Evolutionary conservation across 2,888 invertebrate genomes (phyloP).

Genomic region (Steromphala cineraria): DNA sequence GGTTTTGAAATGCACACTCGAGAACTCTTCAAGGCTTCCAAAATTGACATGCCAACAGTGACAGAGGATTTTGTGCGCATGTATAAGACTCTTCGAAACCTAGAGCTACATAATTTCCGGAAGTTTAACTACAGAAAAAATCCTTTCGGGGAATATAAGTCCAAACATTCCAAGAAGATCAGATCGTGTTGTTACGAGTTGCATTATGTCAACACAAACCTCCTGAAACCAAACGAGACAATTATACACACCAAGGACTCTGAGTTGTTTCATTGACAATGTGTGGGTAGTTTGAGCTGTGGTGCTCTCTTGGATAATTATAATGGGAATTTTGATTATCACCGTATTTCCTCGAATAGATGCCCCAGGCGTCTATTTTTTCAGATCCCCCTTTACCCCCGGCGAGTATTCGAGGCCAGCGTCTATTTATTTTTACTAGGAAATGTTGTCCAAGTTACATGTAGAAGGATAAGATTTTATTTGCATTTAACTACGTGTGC

Average conservation of each 20-base stretch:
- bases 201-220: conserved; percentile 63
- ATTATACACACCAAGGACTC: conserved; percentile 31
- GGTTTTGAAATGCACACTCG: conserved; percentile 64
- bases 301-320: too few relatives aligned
- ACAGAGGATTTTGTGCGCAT: conserved; percentile 55
- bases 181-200: conserved; percentile 63
- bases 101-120: conserved; percentile 55
- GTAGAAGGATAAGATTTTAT: too few relatives aligned
- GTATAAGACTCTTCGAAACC: conserved; percentile 48
- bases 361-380: too few relatives aligned
- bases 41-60: conserved; percentile 33
- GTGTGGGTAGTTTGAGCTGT: too few relatives aligned
- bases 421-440: too few relatives aligned
- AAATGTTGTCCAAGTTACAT: too few relatives aligned
- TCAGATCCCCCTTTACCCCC: too few relatives aligned
- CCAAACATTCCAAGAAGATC: conserved; percentile 34
- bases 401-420: too few relatives aligned
- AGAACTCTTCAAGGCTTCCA: conserved; percentile 40
- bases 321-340: too few relatives aligned
- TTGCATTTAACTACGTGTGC: too few relatives aligned
- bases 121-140: conserved; percentile 64
- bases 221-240: conserved; percentile 37
- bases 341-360: too few relatives aligned
- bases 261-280: conserved; percentile 30
- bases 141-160: conserved; percentile 58